phyloP scores from a whole-genome alignment of 2,113 vertebrate species.

The Pelvicachromis taeniatus region DNA sequence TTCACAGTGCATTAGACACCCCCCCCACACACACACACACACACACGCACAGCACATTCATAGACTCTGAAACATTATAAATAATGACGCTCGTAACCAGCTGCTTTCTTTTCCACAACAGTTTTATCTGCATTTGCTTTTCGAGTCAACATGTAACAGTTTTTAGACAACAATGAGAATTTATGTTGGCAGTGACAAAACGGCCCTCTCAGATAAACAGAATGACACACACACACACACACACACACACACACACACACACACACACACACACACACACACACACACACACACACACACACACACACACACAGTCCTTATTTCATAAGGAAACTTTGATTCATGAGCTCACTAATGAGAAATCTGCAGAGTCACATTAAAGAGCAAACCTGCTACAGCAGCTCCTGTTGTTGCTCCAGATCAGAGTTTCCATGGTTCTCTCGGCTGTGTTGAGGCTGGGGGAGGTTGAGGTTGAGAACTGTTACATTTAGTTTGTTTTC shows the following conservation, averaged over 20 bases:
- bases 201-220: neutral
- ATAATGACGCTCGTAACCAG: neutral
- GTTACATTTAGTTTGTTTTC: neutral
- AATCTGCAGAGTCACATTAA: neutral
- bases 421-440: neutral
- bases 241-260: neutral
- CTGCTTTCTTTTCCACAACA: neutral
- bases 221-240: neutral
- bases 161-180: neutral
- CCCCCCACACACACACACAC: neutral
- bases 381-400: neutral
- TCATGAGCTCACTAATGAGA: neutral
- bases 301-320: neutral
- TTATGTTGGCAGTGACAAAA: neutral
- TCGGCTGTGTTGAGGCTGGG: too few relatives aligned
- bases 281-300: neutral
- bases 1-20: neutral
- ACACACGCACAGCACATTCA: neutral
- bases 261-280: too few relatives aligned
- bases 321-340: neutral
- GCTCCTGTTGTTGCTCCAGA: fast-evolving
- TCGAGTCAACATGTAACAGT: neutral
- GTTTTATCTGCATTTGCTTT: neutral
- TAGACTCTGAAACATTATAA: neutral
- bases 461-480: too few relatives aligned